Evolutionary conservation across 2,888 invertebrate genomes (phyloP), one percentile per base, ranked within the genome.

Genomic region (Strigamia maritima): DNA sequence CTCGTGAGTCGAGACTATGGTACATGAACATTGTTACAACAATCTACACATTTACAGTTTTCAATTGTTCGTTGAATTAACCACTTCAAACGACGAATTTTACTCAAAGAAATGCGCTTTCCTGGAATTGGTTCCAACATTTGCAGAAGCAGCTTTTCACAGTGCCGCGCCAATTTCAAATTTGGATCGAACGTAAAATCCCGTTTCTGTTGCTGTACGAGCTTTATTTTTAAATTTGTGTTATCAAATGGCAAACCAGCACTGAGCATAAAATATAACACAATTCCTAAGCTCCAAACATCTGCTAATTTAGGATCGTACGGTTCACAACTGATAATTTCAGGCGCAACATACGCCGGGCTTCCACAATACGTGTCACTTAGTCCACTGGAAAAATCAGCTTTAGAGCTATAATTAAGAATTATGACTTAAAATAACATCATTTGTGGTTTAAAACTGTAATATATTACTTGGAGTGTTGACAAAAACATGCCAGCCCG

Each of bases 321-420:
- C 8, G 78, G 78, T 19, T 70, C 10, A 19, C 70, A 70, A 1
- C 38, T 65, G 1, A 78, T 6, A 24, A 78, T 70, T 65, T 78
- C 78, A 31, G 78, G 78, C 3, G 78, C 78, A 16, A 65, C 78
- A 22, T 65, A 78, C 2, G 78, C 35, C 12, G 78, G 70, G 26
- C 70, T 70, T 26, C 78, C 78, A 44, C 78, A 78, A 28, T 38
- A 78, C 8, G 78, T 78, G n/a, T 44, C 28, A 40, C 77, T 77
- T 22, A 77, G 24, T 22, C 19, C 14, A 10, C 19, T 19, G 70
- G 75, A 19, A 31, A 8, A 75, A 28, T 31, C 28, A 75, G 75
- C 19, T 24, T 24, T 65, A 65, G 22, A 8, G 22, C 70, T 70
- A n/a, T 2, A 70, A 70, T 70, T 24, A 24, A 28, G 24, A 28